Conservation (phyloP, 2,113 vertebrate genomes). For the Cnemophilus loriae region DNA sequence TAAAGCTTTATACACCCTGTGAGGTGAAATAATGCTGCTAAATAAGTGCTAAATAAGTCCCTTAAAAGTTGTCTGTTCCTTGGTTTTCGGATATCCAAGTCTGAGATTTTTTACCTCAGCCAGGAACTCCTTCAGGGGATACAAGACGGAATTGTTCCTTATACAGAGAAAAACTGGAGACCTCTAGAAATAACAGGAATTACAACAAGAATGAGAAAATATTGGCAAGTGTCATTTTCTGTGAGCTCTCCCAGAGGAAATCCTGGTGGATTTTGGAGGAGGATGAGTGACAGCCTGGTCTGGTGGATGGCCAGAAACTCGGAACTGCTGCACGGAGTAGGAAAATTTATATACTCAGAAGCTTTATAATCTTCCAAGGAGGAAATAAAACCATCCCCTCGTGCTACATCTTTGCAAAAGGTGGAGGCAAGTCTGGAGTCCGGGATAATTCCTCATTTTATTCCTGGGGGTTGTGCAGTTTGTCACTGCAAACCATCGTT, state of each 20-base stretch:
- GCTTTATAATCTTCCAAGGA: neutral
- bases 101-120: neutral
- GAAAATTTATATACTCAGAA: neutral
- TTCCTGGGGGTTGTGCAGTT: neutral
- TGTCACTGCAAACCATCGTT: neutral
- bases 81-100: neutral
- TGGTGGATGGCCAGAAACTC: neutral
- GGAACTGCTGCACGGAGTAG: neutral
- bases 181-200: neutral
- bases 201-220: neutral
- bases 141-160: neutral
- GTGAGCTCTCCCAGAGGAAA: neutral
- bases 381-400: neutral
- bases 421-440: neutral
- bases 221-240: neutral
- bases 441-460: neutral
- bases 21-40: neutral
- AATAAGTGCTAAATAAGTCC: neutral
- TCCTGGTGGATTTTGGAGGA: neutral
- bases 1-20: neutral
- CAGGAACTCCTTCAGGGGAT: neutral
- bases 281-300: neutral
- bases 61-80: neutral
- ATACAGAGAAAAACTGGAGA: neutral
- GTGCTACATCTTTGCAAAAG: neutral